Evolutionary conservation across 2,797 vertebrate species (phyloP).

Genomic region (Zalophus californianus): DNA sequence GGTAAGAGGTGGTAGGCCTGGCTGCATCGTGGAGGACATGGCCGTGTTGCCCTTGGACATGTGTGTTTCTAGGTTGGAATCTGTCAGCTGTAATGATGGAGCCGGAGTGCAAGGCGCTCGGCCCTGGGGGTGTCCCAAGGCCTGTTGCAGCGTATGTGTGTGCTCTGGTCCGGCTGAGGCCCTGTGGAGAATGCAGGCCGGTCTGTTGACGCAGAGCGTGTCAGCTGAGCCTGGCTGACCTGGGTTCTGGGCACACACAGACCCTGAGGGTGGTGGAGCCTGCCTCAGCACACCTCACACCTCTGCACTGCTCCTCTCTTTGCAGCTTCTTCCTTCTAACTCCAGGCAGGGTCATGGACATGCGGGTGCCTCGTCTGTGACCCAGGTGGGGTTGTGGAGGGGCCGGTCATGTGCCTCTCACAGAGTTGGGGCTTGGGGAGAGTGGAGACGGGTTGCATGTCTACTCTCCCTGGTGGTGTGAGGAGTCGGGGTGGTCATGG

Average conservation of each 20-base stretch:
- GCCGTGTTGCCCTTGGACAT: not conserved
- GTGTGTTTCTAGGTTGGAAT: not conserved
- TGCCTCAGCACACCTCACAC: accelerated
- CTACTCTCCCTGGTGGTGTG: not conserved
- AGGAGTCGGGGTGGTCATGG: not conserved
- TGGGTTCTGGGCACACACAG: not conserved
- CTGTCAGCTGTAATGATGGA: not conserved
- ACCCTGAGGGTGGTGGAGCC: not conserved
- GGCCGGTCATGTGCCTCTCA: not conserved
- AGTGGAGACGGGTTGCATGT: not conserved
- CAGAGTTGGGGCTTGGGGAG: not conserved
- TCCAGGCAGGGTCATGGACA: not conserved
- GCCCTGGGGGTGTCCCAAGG: not conserved
- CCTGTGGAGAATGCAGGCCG: not conserved
- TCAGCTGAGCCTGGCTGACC: not conserved
- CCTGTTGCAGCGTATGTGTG: accelerated
- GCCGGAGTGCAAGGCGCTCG: not conserved
- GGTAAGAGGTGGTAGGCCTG: no score
- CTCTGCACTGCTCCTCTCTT: not conserved
- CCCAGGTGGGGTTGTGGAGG: not conserved
- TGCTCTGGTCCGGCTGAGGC: not conserved
- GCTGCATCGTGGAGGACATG: no score
- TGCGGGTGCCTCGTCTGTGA: not conserved
- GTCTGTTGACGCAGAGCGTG: not conserved
- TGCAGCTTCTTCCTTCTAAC: not conserved